These are phyloP conservation scores for Peromyscus leucopus DNA, from an alignment of 2,113 vertebrate genomes.

Conservation along the genomic window DNA sequence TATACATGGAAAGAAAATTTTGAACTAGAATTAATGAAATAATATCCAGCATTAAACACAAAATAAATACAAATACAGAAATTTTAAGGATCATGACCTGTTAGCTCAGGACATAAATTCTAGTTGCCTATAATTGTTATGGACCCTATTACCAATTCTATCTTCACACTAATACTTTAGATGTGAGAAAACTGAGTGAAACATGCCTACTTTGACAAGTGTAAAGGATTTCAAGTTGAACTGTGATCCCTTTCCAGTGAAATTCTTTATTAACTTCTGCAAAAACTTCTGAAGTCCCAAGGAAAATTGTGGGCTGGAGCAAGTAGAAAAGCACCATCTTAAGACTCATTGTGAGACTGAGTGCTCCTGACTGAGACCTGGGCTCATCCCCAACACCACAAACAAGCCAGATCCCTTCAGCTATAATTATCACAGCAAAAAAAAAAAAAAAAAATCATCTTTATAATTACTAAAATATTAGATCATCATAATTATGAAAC, in stretches of 20 bases:
- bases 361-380: background rate
- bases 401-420: background rate
- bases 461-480: slow-evolving; percentile 1
- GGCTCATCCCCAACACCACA: background rate
- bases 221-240: background rate
- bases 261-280: background rate
- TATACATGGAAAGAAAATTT: background rate
- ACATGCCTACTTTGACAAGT: background rate
- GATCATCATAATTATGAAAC: slow-evolving; percentile 5
- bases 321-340: background rate
- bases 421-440: background rate
- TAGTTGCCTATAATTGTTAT: background rate
- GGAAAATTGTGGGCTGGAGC: background rate
- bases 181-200: background rate
- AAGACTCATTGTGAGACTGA: background rate
- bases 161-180: background rate
- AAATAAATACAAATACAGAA: background rate
- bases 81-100: background rate
- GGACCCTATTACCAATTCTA: background rate
- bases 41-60: background rate
- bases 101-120: background rate
- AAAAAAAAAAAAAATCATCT: background rate
- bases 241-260: background rate
- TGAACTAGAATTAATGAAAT: background rate
- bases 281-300: background rate